These are phyloP conservation scores for Tinea pellionella DNA, from an alignment of 2,888 invertebrate genomes.

Conservation along the genomic window DNA sequence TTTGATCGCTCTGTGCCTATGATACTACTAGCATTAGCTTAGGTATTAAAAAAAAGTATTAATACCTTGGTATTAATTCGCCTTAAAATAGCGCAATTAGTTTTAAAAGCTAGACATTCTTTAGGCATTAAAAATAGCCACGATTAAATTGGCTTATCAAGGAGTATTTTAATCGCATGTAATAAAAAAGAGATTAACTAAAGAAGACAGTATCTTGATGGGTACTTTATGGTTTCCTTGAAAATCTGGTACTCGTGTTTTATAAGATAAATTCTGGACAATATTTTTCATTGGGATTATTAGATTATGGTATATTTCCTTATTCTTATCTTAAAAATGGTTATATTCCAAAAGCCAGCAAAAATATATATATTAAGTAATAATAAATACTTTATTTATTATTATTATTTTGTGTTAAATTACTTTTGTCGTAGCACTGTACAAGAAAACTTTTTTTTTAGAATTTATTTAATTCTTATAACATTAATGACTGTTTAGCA, in stretches of 20 bases:
- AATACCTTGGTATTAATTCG: no score
- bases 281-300: not conserved
- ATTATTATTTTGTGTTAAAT: no score
- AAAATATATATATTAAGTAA: no score
- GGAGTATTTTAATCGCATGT: slow-evolving; percentile 1
- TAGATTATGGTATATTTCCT: not conserved
- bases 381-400: no score
- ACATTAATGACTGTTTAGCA: no score
- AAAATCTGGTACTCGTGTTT: not conserved
- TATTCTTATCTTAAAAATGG: not conserved
- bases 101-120: not conserved
- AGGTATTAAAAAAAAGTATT: no score
- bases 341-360: not conserved
- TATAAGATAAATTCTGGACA: not conserved
- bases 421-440: no score
- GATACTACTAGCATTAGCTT: no score
- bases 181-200: not conserved
- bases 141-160: not conserved
- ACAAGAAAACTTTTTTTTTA: no score
- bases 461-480: no score
- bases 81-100: no score
- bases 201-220: not conserved
- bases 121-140: not conserved
- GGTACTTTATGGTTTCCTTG: not conserved
- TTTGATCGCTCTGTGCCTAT: no score